Percentiles rank a stretch among this genome's conserved stretches.
phyloP scores from a whole-genome alignment of 2,797 vertebrate genomes.

The Nyctibius grandis region DNA sequence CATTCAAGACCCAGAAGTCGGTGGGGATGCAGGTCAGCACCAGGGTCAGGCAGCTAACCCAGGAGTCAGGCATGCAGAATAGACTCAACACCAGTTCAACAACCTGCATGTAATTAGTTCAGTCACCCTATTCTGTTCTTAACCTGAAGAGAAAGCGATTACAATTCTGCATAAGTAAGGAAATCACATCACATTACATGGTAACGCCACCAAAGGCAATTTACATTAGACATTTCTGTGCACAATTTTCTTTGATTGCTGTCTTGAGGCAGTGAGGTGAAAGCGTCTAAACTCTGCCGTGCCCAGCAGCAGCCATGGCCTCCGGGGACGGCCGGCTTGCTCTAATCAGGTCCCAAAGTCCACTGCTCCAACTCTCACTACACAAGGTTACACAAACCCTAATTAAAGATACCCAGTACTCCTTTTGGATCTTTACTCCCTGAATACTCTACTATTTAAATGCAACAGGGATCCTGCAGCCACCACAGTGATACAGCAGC shows the following conservation, averaged over 20 bases:
- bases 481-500: neutral
- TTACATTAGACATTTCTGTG: constrained; percentile 46
- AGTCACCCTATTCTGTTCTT: constrained; percentile 33
- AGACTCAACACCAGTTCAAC: constrained; percentile 32
- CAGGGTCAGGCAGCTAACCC: constrained; percentile 1
- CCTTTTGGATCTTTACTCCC: neutral
- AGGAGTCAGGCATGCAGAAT: neutral
- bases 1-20: neutral
- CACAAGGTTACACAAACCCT: neutral
- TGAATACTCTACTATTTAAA: fast-evolving
- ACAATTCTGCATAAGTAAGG: constrained; percentile 40
- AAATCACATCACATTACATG: constrained; percentile 63
- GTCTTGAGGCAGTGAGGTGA: constrained; percentile 49
- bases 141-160: constrained; percentile 61
- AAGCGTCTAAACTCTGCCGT: neutral
- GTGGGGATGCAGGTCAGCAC: neutral
- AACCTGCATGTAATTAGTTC: constrained; percentile 55
- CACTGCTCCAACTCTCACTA: neutral
- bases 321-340: neutral
- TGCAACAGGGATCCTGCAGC: neutral
- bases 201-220: constrained; percentile 41
- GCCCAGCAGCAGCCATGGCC: neutral
- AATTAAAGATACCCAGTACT: neutral
- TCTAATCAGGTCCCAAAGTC: neutral
- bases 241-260: constrained; percentile 55